Base-by-base conservation (phyloP, 2,888 invertebrate species). In the Tortricodes alternella region DNA sequence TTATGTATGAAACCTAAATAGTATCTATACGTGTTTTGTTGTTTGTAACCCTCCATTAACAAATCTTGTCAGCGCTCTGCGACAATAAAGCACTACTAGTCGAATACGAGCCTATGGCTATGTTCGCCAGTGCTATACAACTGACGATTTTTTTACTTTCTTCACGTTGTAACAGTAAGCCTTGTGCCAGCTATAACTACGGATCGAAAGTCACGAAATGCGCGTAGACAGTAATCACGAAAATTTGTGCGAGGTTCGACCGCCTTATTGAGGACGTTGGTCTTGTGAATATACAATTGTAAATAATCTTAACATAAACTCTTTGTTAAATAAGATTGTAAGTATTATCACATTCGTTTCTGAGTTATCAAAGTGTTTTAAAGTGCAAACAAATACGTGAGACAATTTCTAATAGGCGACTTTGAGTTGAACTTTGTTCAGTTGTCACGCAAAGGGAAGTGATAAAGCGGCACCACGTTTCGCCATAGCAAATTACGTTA, bases 401-500 rank as follows among this genome's bases (percentile, higher is more conserved):
- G 7, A 21, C 24, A 23, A 23, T 44, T 53, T 24, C 7, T 24
- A 56, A 48, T 56, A 34, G 55, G 64, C 62, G 64, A 52, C 43
- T 38, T 48, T 39, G 37, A 46, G 51, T 32, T 37, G 2, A 59
- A 46, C 57, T 55, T 46, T 46, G 29, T 58, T 46, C 53, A 58
- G 59, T 67, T 65, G 53, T 38, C 61, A 65, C 52, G 46, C 57
- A 44, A 68, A 44, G 62, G 63, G 61, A 61, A 51, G 63, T 51
- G 46, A 70, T 72, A 80, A 81, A 68, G 63, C 82, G 65, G 72
- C 88, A 88, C 80, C 86, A 89, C 89, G 89, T 89, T 89, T 78
- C 88, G 89, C 70, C 89, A 88, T 84, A 83, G 87, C 77, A 89
- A 88, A 70, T 73, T 89, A 70, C 87, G 88, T 76, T 89, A 89